Evolutionary conservation across 2,797 vertebrate species (phyloP).

Genomic region (Mormyrus proboscirostris): DNA sequence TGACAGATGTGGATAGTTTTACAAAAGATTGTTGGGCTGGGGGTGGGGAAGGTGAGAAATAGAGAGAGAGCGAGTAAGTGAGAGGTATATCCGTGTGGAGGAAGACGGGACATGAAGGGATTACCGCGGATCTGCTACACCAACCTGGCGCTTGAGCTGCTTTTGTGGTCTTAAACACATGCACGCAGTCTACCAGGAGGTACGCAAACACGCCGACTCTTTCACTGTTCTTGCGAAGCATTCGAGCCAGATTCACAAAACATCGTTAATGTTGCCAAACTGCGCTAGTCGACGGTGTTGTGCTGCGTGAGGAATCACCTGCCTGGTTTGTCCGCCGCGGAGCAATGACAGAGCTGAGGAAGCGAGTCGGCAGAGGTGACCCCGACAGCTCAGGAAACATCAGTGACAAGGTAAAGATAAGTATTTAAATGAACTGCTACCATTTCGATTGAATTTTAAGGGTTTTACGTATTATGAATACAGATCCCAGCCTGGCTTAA

Average conservation of each 20-base stretch:
- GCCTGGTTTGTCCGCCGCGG: constrained; percentile 21
- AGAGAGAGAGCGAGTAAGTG: constrained; percentile 30
- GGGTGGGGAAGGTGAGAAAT: neutral
- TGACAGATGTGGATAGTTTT: neutral
- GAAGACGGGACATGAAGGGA: neutral
- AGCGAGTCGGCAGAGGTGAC: constrained; percentile 56
- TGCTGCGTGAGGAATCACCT: constrained; percentile 43
- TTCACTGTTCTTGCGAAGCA: neutral
- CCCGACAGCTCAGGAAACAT: constrained; percentile 56
- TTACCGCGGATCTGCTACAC: constrained; percentile 16
- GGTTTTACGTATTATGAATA: neutral
- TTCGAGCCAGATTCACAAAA: constrained; percentile 21
- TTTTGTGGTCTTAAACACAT: constrained; percentile 56
- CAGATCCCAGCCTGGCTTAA: neutral
- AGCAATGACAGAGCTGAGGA: constrained; percentile 67
- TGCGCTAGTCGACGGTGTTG: constrained; percentile 6
- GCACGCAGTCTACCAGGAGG: constrained; percentile 31
- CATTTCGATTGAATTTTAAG: neutral
- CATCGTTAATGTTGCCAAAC: constrained; percentile 1
- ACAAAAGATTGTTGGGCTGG: neutral
- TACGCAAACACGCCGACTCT: neutral
- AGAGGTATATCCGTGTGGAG: neutral
- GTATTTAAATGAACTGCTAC: neutral
- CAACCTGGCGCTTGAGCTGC: constrained; percentile 21
- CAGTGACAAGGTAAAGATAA: constrained; percentile 60